These are phyloP conservation scores for Chionodraco myersi DNA, from an alignment of 2,113 vertebrate genomes.

Conservation along the genomic window DNA sequence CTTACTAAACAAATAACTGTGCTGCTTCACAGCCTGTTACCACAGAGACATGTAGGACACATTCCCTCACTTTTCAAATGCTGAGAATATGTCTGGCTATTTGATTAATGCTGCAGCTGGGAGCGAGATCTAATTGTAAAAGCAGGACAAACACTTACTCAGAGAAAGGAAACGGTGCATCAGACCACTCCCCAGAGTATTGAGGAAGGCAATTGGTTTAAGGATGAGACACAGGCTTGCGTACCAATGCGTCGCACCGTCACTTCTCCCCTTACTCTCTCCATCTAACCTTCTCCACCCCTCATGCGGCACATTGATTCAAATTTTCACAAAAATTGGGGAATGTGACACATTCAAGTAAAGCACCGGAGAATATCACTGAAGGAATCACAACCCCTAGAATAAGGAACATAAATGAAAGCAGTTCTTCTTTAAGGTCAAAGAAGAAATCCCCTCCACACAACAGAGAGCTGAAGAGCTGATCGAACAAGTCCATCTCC, in stretches of 20 bases:
- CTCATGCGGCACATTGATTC: conserved; percentile 56
- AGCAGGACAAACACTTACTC: conserved; percentile 80
- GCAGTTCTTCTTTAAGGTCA: conserved; percentile 28
- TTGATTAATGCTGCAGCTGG: conserved; percentile 78
- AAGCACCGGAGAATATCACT: conserved; percentile 36
- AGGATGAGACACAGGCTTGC: conserved; percentile 70
- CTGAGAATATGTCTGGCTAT: conserved; percentile 62
- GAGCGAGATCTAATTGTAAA: conserved; percentile 81
- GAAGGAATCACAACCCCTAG: conserved; percentile 41
- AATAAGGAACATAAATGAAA: conserved; percentile 57
- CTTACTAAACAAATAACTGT: conserved; percentile 38
- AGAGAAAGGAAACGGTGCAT: conserved; percentile 73
- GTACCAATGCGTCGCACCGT: conserved; percentile 64
- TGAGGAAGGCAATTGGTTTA: conserved; percentile 79
- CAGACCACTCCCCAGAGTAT: conserved; percentile 73
- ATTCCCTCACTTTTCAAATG: conserved; percentile 63
- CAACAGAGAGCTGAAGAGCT: conserved; percentile 26
- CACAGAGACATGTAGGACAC: conserved; percentile 54
- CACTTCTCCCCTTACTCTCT: conserved; percentile 41
- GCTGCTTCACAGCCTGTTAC: conserved; percentile 50
- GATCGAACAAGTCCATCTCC: conserved; percentile 57
- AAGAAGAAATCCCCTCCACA: conserved; percentile 41
- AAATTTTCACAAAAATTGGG: conserved; percentile 41
- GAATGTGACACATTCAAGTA: conserved; percentile 45
- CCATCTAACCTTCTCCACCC: conserved; percentile 34